Conservation (phyloP, 2,888 invertebrate genomes). For the Callimorpha dominula region DNA sequence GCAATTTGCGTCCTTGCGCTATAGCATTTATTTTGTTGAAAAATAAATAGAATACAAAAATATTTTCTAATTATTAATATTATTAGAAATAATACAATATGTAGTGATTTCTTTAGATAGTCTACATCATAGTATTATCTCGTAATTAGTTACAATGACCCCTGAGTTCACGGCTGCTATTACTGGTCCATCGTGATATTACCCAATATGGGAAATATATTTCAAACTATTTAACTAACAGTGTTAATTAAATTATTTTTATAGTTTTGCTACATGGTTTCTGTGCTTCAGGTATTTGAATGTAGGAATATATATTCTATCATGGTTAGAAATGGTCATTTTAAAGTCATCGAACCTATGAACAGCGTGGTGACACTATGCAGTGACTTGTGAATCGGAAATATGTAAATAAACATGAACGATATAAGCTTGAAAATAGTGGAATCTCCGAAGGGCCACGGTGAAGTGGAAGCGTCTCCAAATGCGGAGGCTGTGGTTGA, state of each 20-base stretch:
- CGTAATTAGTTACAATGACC: conserved; percentile 71
- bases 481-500: conserved; percentile 63
- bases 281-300: conserved; percentile 33
- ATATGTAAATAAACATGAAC: conserved; percentile 87
- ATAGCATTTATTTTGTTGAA: conserved; percentile 63
- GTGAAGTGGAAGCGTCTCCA: conserved; percentile 66
- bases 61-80: conserved; percentile 34
- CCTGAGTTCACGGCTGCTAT: conserved; percentile 77
- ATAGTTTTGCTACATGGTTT: conserved; percentile 39
- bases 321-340: conserved; percentile 66
- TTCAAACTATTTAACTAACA: conserved; percentile 64
- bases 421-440: conserved; percentile 82
- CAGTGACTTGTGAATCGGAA: conserved; percentile 80
- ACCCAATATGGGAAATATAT: conserved; percentile 76
- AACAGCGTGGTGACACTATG: conserved; percentile 76
- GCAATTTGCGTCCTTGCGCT: conserved; percentile 78
- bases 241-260: conserved; percentile 51
- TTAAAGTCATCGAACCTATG: conserved; percentile 76
- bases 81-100: conserved; percentile 42
- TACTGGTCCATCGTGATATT: conserved; percentile 75
- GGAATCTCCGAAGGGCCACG: conserved; percentile 77
- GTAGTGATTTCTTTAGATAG: conserved; percentile 42
- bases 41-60: conserved; percentile 53
- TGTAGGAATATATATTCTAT: conserved; percentile 55
- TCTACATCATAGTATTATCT: conserved; percentile 43